Evolutionary conservation across 2,797 vertebrate species (phyloP).

Genomic region (Scarus forsteni): DNA sequence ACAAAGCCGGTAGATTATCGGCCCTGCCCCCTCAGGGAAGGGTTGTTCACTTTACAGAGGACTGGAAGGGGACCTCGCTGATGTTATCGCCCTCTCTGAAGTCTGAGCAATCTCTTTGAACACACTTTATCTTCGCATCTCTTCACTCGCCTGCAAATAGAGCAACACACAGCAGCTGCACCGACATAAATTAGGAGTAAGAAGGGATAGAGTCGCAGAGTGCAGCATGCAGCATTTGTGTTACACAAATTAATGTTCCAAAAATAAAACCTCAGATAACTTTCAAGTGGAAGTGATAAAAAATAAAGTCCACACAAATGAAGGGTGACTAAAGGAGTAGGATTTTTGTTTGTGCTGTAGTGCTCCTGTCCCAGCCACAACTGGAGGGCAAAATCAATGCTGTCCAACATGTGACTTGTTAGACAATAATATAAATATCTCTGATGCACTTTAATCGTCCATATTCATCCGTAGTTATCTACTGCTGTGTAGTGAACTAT

Average conservation of each 20-base stretch:
- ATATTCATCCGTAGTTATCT: too few relatives aligned
- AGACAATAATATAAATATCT: too few relatives aligned
- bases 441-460: too few relatives aligned
- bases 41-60: conserved; percentile 59
- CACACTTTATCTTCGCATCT: conserved; percentile 73
- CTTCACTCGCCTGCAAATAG: conserved; percentile 56
- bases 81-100: conserved; percentile 72
- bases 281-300: conserved; percentile 28
- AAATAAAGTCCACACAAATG: conserved; percentile 49
- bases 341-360: too few relatives aligned
- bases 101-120: conserved; percentile 74
- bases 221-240: conserved; percentile 61
- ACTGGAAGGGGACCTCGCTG: conserved; percentile 52
- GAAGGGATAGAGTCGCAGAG: conserved; percentile 54
- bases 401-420: too few relatives aligned
- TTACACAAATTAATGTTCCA: conserved; percentile 57
- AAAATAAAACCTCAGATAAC: conserved; percentile 56
- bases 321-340: conserved; percentile 18
- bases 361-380: too few relatives aligned
- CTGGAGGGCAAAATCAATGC: too few relatives aligned
- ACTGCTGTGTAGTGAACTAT: too few relatives aligned
- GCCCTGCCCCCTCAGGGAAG: conserved; percentile 28
- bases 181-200: conserved; percentile 70
- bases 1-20: conserved; percentile 47
- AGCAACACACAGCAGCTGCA: conserved; percentile 60